Conservation (phyloP, 2,113 vertebrate species). For the Takifugu flavidus region DNA sequence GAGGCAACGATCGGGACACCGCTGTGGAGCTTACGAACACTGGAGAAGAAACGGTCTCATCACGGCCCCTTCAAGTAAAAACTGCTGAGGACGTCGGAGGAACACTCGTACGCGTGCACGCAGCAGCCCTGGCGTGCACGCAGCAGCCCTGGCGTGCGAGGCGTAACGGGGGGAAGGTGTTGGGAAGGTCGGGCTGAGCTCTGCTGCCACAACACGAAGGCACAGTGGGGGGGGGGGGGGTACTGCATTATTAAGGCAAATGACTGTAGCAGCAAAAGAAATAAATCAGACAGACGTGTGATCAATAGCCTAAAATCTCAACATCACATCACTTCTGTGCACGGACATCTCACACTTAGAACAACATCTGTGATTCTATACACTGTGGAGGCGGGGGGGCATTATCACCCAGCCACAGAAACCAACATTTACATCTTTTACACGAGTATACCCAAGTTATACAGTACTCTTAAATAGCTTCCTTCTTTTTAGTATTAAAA, state of each 20-base stretch:
- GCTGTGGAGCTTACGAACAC: conserved; percentile 64
- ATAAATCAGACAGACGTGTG: conserved; percentile 61
- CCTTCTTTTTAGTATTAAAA: conserved; percentile 83
- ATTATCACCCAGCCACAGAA: conserved; percentile 6
- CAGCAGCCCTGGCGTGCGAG: no score
- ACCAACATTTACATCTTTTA: conserved; percentile 76
- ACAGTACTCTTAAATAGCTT: conserved; percentile 84
- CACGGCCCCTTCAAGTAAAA: conserved; percentile 73
- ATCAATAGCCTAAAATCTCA: conserved; percentile 79
- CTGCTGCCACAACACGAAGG: conserved; percentile 46
- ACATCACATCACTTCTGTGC: conserved; percentile 66
- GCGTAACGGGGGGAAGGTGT: background rate
- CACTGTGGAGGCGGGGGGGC: conserved; percentile 40
- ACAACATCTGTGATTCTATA: conserved; percentile 73
- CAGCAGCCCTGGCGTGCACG: no score
- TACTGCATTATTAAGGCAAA: conserved; percentile 79
- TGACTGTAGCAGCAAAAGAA: conserved; percentile 77
- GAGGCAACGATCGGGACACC: background rate
- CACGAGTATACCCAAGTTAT: conserved; percentile 80
- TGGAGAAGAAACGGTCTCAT: conserved; percentile 40
- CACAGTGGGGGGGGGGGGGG: conserved; percentile 56
- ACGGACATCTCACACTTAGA: conserved; percentile 71
- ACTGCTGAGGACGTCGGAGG: conserved; percentile 47
- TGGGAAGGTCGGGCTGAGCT: conserved; percentile 53
- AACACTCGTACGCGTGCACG: background rate